Base-by-base conservation (phyloP, 2,888 invertebrate genomes). In the Melieria crassipennis region DNA sequence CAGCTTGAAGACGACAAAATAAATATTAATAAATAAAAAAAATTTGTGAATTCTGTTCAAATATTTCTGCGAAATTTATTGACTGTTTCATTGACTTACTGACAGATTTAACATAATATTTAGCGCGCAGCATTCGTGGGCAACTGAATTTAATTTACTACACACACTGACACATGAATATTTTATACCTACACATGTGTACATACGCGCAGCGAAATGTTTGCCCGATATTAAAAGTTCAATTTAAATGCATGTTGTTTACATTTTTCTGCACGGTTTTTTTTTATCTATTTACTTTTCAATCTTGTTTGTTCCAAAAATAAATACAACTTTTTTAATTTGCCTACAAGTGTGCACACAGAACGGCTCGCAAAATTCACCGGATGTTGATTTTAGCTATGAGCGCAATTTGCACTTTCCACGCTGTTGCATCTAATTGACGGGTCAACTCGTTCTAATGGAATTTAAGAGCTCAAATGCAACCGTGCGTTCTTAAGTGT, bases 231-330 rank as follows among this genome's bases (percentile, higher is more conserved):
- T 72, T 72, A 69, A 62, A 65, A 58, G 61, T 56, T 50, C 66
- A 69, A 72, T 72, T 72, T 72, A 72, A 72, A 72, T 72, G 72
- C 69, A 72, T 65, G 69, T n/a, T 69, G 65, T 66, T 69, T 64
- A 65, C 68, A 61, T 45, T 61, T 66, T 58, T 50, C 58, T 42
- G 60, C 16, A 67, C 48, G 11, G 2, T 30, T 30, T 30, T 30
- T 30, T 0, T 3, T 1, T 30, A 30, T 30, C 30, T 30, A 30
- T 30, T 30, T 30, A 30, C 30, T 30, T 30, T 30, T 30, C 30
- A 30, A 30, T 30, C 30, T 30, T 52, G 11, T 52, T 5, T 11
- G 52, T 52, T 52, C n/a, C 52, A 56, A 30, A 65, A 65, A 46
- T 57, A 55, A 47, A 43, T 16, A n/a, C 61, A 62, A 62, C n/a